Percentiles rank a stretch among this genome's conserved stretches.
Conservation (phyloP, 2,113 vertebrate genomes). For the Sterrhoptilus dennistouni region DNA sequence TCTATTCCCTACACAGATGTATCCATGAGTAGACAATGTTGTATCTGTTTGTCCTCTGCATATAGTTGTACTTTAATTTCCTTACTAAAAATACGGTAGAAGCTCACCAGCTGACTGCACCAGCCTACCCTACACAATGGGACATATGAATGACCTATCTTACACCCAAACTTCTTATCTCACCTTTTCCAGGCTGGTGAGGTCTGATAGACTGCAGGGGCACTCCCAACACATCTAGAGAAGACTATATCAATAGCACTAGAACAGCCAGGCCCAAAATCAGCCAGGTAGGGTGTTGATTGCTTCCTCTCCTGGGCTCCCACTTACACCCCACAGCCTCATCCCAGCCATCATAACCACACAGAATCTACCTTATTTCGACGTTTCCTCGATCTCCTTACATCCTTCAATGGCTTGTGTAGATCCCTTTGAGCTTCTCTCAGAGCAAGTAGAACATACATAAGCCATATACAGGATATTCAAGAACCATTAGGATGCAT, state of each 20-base stretch:
- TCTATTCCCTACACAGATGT: background rate
- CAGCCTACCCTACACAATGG: background rate
- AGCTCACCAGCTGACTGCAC: background rate
- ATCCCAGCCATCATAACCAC: background rate
- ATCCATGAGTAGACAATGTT: background rate
- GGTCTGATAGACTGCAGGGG: background rate
- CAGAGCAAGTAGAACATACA: background rate
- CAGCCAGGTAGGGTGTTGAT: fast-evolving
- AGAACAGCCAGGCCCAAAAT: background rate
- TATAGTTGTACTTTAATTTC: background rate
- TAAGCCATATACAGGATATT: background rate
- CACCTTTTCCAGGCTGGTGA: background rate
- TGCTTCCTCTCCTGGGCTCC: background rate
- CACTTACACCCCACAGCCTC: background rate
- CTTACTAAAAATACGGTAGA: background rate
- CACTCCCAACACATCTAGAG: background rate
- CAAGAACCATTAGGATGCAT: background rate
- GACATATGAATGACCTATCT: background rate
- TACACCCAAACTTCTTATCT: background rate
- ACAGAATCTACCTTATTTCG: background rate
- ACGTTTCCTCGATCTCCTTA: background rate
- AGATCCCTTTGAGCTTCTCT: background rate
- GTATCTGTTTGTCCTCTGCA: background rate
- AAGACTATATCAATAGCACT: background rate
- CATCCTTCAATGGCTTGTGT: background rate